Evolutionary conservation across 2,797 vertebrate genomes (phyloP).

Genomic region (Acrocephalus scirpaceus): DNA sequence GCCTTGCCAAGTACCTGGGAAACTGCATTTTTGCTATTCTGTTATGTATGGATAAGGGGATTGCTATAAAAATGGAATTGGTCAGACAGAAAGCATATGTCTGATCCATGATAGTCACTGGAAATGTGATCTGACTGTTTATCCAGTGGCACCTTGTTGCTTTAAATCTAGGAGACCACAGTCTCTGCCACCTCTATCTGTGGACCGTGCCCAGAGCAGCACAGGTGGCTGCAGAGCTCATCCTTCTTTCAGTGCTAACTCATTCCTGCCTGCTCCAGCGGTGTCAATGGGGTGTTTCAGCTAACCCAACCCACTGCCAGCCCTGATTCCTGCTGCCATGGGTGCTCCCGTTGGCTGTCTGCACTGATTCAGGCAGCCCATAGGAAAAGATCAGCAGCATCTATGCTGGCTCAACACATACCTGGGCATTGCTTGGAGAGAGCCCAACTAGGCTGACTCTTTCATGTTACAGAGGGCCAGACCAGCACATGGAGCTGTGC

Average conservation of each 20-base stretch:
- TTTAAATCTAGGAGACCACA: not conserved
- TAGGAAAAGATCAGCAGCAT: not conserved
- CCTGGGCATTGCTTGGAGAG: not conserved
- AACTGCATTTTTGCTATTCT: not conserved
- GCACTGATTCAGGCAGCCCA: not conserved
- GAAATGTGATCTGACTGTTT: not conserved
- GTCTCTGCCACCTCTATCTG: not conserved
- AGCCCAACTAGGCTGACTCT: not conserved
- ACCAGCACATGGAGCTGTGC: rapidly evolving
- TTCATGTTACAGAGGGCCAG: rapidly evolving
- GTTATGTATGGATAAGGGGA: not conserved
- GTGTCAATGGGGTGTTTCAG: not conserved
- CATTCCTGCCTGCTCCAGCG: not conserved
- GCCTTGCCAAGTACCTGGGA: not conserved
- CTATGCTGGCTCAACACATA: not conserved
- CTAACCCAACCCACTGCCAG: not conserved
- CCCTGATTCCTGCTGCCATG: not conserved
- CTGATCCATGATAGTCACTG: not conserved
- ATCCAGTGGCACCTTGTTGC: not conserved
- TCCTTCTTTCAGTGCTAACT: not conserved
- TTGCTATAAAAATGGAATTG: not conserved
- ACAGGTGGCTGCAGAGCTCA: not conserved
- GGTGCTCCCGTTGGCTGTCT: not conserved
- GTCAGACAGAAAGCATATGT: not conserved
- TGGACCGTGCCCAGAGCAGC: not conserved